Base-by-base conservation (phyloP, 2,888 invertebrate species). In the Phasia obesa region DNA sequence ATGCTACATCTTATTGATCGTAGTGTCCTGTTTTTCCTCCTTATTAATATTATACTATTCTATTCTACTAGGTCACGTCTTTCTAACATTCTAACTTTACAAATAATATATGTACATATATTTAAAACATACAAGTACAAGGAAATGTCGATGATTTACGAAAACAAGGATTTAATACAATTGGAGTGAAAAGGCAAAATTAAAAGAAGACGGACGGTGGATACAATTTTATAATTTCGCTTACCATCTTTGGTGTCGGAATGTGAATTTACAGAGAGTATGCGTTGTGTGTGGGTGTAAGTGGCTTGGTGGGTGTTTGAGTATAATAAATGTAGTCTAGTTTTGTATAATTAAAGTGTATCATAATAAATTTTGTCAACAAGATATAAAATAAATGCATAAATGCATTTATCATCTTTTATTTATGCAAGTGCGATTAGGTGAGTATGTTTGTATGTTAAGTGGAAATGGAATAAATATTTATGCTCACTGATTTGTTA, bases 351-450 rank as follows among this genome's bases (percentile, higher is more conserved):
- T 83, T 74, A 78, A 79, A 83, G 70, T 79, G 83, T 83, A 83
- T 83, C 83, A 79, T 70, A 83, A 78, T 78, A 78, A 83, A 78
- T 78, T 73, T 73, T 71, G 65, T 79, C 78, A 65, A 74, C 70
- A 79, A 74, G 51, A 73, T 64, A 35, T 23, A 17, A 71, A 62
- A 64, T 38, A 49, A 64, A 57, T 57, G 17, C 31, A 65, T 25
- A 35, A 78, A 71, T 44, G 21, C 70, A 38, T 49, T 57, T 76
- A 4, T 38, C 13, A n/a, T 62, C 60, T 73, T 65, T 31, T 49
- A 73, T n/a, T 77, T 35, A 35, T 35, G 35, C 35, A 60, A 51
- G 23, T 42, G 11, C 11, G 17, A 19, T 27, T 55, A 42, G 47
- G 65, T 47, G 35, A 38, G 11, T 27, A 9, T 67, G 44, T 51